phyloP scores from a whole-genome alignment of 2,113 vertebrate species.

The Colistium nudipinnis region DNA sequence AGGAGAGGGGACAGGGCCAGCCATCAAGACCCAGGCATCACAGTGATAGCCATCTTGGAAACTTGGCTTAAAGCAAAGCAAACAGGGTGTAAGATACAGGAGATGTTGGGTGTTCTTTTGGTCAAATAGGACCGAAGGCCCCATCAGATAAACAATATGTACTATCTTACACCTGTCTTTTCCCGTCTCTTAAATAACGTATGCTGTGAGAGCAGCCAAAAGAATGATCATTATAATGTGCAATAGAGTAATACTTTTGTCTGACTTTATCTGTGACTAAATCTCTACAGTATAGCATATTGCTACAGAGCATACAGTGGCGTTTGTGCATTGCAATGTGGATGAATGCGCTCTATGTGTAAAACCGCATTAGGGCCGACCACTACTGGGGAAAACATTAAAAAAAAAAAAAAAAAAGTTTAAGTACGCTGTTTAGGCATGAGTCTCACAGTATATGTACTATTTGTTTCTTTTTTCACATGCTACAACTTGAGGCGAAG shows the following conservation, averaged over 20 bases:
- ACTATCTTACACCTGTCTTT: slow-evolving; percentile 27
- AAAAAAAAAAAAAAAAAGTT: no score
- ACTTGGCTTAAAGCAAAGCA: slow-evolving; percentile 23
- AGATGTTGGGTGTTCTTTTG: slow-evolving; percentile 38
- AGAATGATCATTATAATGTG: slow-evolving; percentile 18
- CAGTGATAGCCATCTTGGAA: slow-evolving; percentile 32
- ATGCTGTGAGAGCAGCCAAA: slow-evolving; percentile 32
- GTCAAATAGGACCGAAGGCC: slow-evolving; percentile 39
- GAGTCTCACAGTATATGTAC: slow-evolving; percentile 66
- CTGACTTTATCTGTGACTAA: background rate
- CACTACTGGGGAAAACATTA: slow-evolving; percentile 60
- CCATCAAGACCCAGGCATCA: slow-evolving; percentile 29
- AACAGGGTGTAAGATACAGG: slow-evolving; percentile 27
- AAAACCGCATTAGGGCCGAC: slow-evolving; percentile 38
- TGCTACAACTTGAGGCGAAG: slow-evolving; percentile 35
- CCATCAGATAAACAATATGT: slow-evolving; percentile 29
- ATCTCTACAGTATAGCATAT: background rate
- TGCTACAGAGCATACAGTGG: background rate
- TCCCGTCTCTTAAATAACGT: slow-evolving; percentile 19
- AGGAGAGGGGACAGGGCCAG: slow-evolving; percentile 12
- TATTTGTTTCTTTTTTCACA: slow-evolving; percentile 45
- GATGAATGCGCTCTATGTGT: slow-evolving; percentile 21
- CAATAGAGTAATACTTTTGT: background rate
- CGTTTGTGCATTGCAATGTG: background rate
- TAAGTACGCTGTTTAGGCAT: slow-evolving; percentile 58